Conservation (phyloP, 2,888 invertebrate genomes). For the Mythimna loreyi region DNA sequence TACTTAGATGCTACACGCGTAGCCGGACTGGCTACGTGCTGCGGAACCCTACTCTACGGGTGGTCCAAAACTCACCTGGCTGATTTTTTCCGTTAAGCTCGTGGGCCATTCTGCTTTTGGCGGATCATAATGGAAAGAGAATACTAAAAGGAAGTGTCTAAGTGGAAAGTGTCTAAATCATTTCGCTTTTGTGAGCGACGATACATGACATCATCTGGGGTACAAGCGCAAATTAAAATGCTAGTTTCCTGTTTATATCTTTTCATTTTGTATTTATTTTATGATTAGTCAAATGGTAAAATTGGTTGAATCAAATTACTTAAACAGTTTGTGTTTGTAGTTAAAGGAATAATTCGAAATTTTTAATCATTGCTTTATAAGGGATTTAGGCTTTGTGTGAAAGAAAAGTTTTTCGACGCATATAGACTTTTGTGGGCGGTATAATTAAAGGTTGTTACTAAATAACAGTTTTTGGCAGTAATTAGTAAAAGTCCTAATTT, state of each 20-base stretch:
- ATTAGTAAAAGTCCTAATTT: constrained; percentile 11
- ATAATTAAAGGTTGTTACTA: constrained; percentile 29
- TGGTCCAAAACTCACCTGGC: constrained; percentile 32
- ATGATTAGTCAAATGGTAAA: constrained; percentile 73
- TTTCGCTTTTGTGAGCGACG: constrained; percentile 67
- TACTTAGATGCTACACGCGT: constrained; percentile 23
- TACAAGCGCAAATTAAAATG: constrained; percentile 82
- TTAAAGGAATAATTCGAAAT: constrained; percentile 49
- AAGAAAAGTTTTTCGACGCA: constrained; percentile 19
- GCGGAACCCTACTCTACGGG: constrained; percentile 14
- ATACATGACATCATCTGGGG: constrained; percentile 84
- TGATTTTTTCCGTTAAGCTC: neutral
- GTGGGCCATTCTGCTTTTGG: neutral
- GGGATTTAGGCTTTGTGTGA: constrained; percentile 31
- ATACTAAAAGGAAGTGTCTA: constrained; percentile 11
- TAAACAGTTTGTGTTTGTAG: constrained; percentile 51
- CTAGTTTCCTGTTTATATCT: constrained; percentile 82
- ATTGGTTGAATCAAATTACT: constrained; percentile 67
- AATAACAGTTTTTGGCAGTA: constrained; percentile 6
- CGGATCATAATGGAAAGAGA: constrained; percentile 12
- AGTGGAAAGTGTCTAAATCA: constrained; percentile 46
- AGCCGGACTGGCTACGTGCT: constrained; percentile 24
- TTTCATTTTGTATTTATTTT: constrained; percentile 78
- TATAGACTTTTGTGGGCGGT: constrained; percentile 38
- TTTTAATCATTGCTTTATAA: constrained; percentile 43